A percentile compares a stretch with the other conserved stretches of the same genome.
Evolutionary conservation across 1,140 invertebrate species (phyloP).

Genomic region (Prorops nasuta): DNA sequence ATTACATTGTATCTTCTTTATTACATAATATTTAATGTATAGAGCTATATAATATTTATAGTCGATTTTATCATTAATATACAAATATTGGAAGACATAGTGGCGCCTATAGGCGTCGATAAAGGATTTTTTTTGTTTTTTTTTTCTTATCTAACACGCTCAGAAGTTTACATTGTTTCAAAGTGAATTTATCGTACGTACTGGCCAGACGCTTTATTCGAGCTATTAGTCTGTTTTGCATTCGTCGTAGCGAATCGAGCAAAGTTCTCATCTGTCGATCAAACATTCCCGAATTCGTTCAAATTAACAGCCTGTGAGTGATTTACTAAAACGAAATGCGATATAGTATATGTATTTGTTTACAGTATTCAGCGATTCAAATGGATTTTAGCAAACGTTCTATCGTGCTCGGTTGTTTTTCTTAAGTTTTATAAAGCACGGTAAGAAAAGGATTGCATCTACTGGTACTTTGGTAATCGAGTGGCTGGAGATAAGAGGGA

Average conservation of each 20-base stretch:
- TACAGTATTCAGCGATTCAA: too few relatives aligned
- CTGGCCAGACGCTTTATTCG: neutral
- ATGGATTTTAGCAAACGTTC: neutral
- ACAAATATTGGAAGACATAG: constrained; percentile 53
- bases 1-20: constrained; percentile 15
- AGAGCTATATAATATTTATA: constrained; percentile 39
- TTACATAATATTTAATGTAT: constrained; percentile 24
- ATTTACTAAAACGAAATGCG: constrained; percentile 7
- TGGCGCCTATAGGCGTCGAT: constrained; percentile 46
- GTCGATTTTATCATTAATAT: constrained; percentile 50
- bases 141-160: constrained; percentile 36
- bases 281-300: constrained; percentile 4
- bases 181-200: constrained; percentile 8
- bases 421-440: neutral
- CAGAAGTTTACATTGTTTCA: constrained; percentile 18
- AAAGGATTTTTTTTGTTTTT: too few relatives aligned
- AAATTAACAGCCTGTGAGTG: constrained; percentile 5
- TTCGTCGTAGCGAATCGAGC: neutral
- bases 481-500: too few relatives aligned
- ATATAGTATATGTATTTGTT: neutral
- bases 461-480: too few relatives aligned
- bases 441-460: neutral
- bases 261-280: neutral
- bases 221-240: constrained; percentile 1
- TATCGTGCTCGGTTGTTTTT: too few relatives aligned